Percentiles rank a stretch among this genome's conserved stretches.
Conservation (phyloP, 2,888 invertebrate genomes). For the Odontothrips loti region DNA sequence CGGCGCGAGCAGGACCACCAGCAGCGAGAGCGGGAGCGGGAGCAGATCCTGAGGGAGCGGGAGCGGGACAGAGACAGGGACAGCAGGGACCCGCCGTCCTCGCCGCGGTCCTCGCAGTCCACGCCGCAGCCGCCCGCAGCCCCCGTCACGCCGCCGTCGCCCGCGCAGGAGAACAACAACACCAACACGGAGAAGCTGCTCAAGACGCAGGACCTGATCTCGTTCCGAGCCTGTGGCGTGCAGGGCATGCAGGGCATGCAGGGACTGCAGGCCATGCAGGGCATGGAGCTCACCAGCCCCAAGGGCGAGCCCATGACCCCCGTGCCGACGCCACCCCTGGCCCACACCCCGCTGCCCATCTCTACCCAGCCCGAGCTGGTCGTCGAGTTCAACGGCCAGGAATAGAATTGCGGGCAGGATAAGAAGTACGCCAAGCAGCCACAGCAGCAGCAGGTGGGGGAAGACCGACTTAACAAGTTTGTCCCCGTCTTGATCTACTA, state of each 20-base stretch:
- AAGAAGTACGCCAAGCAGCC: slow-evolving; percentile 11
- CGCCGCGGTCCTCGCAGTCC: slow-evolving; percentile 14
- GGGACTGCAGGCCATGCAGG: too few relatives aligned
- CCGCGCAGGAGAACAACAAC: slow-evolving; percentile 20
- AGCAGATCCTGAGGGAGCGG: background rate
- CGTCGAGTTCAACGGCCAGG: slow-evolving; percentile 16
- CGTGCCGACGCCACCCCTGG: slow-evolving; percentile 15
- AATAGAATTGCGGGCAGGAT: slow-evolving; percentile 24
- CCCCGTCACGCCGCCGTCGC: slow-evolving; percentile 13
- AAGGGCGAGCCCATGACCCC: slow-evolving; percentile 18
- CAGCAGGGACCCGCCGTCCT: slow-evolving; percentile 13
- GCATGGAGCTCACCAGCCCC: background rate
- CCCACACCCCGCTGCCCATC: background rate
- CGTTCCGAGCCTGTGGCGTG: background rate
- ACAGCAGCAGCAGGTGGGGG: background rate
- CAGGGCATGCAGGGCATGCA: too few relatives aligned
- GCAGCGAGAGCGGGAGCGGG: slow-evolving; percentile 11
- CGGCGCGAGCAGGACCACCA: background rate
- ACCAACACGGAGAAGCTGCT: slow-evolving; percentile 13
- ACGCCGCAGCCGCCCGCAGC: slow-evolving; percentile 11
- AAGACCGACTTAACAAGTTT: slow-evolving; percentile 1
- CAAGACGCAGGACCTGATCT: slow-evolving; percentile 3
- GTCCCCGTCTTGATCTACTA: slow-evolving; percentile 24
- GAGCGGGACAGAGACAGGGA: background rate
- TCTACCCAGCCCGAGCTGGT: background rate